phyloP scores from a whole-genome alignment of 2,888 invertebrate genomes.

The Protodeltote pygarga region DNA sequence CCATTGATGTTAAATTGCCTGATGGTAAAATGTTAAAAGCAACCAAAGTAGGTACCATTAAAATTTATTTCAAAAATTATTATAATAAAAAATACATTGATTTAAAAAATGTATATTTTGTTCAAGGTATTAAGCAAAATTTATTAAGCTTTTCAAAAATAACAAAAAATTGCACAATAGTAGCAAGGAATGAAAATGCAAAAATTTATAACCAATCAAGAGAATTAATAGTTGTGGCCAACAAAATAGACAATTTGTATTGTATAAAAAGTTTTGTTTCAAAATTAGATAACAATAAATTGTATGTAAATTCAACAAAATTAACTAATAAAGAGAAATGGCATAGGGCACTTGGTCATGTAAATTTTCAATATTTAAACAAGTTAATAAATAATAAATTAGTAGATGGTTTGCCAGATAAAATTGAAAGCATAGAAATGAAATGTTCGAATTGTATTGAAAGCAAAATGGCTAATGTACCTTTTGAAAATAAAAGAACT shows the following conservation, averaged over 20 bases:
- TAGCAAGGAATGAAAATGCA: constrained; percentile 21
- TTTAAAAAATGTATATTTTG: too few species aligned
- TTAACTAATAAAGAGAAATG: constrained; percentile 35
- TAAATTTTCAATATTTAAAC: constrained; percentile 43
- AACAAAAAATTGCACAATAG: constrained; percentile 28
- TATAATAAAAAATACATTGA: too few species aligned
- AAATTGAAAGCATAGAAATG: constrained; percentile 37
- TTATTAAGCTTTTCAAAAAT: constrained; percentile 45
- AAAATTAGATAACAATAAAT: constrained; percentile 32
- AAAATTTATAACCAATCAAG: constrained; percentile 37
- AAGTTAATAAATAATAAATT: constrained; percentile 38
- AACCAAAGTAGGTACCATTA: too few species aligned
- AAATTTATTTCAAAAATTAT: too few species aligned
- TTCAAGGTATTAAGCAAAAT: constrained; percentile 38
- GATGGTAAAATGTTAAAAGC: too few species aligned
- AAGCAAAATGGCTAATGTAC: constrained; percentile 45
- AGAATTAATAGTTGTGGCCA: constrained; percentile 36
- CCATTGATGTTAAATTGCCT: too few species aligned
- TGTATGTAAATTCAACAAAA: constrained; percentile 21
- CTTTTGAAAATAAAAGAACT: constrained; percentile 48
- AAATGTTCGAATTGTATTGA: constrained; percentile 48
- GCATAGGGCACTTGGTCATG: constrained; percentile 42
- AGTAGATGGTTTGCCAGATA: constrained; percentile 43
- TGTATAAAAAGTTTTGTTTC: constrained; percentile 21
- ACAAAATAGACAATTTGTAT: constrained; percentile 39